Conservation (phyloP, 2,888 invertebrate genomes). For the Muscina levida region DNA sequence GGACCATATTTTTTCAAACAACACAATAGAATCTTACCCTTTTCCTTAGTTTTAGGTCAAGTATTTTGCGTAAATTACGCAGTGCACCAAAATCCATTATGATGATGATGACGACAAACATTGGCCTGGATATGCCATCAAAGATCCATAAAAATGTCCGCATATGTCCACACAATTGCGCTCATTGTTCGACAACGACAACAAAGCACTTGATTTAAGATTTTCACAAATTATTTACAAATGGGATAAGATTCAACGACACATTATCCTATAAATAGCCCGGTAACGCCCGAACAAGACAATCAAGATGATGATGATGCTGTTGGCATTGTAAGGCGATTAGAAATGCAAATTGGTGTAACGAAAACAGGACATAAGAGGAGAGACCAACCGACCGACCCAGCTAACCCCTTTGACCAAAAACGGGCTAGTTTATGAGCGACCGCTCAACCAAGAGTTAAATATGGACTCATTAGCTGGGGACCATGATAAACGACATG, state of each 20-base stretch:
- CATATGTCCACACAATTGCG: constrained; percentile 68
- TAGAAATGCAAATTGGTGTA: constrained; percentile 61
- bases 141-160: constrained; percentile 68
- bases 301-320: neutral
- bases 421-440: neutral
- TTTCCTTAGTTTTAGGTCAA: constrained; percentile 53
- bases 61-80: constrained; percentile 60
- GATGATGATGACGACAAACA: constrained; percentile 25
- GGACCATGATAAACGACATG: constrained; percentile 54
- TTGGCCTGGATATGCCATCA: constrained; percentile 55
- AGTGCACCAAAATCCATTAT: constrained; percentile 47
- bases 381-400: constrained; percentile 29
- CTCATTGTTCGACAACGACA: constrained; percentile 40
- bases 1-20: constrained; percentile 47
- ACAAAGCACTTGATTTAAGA: constrained; percentile 59
- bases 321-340: constrained; percentile 57
- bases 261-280: constrained; percentile 52
- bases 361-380: constrained; percentile 50
- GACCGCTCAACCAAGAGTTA: constrained; percentile 59
- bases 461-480: constrained; percentile 64
- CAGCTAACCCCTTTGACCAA: constrained; percentile 53
- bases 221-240: constrained; percentile 13
- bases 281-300: neutral
- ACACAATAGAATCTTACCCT: constrained; percentile 54
- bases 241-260: constrained; percentile 24